Evolutionary conservation across 2,888 invertebrate species (phyloP).

Genomic region (Drosophila silvestris): DNA sequence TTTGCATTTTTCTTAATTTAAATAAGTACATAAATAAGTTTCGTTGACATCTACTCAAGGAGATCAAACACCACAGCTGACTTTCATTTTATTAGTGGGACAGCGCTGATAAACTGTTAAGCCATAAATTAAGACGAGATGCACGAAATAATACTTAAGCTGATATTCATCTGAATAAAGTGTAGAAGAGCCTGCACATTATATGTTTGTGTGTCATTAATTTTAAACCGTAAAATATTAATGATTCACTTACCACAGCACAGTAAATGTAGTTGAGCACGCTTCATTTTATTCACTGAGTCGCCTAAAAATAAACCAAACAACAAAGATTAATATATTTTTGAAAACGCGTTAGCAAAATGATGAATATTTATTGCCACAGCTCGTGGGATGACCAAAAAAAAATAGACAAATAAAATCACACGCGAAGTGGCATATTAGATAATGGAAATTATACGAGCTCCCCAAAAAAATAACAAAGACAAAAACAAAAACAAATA

Average conservation of each 20-base stretch:
- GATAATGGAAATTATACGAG: slow-evolving; percentile 66
- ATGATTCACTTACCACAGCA: slow-evolving; percentile 71
- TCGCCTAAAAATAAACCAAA: slow-evolving; percentile 69
- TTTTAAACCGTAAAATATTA: slow-evolving; percentile 1
- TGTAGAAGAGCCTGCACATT: not conserved
- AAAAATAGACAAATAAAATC: slow-evolving; percentile 26
- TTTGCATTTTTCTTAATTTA: slow-evolving; percentile 13
- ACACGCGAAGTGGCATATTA: slow-evolving; percentile 50
- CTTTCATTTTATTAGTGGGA: slow-evolving; percentile 8
- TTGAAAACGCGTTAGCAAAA: slow-evolving; percentile 51
- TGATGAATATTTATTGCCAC: slow-evolving; percentile 72
- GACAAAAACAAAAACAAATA: slow-evolving; percentile 44
- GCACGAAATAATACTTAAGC: not conserved
- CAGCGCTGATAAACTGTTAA: not conserved
- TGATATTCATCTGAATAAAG: not conserved
- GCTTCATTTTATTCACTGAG: slow-evolving; percentile 75
- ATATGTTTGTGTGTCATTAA: not conserved
- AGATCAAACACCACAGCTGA: not conserved
- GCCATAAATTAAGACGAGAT: not conserved
- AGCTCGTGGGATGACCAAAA: slow-evolving; percentile 64
- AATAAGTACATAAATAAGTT: not conserved
- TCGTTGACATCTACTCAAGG: slow-evolving; percentile 18
- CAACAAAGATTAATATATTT: slow-evolving; percentile 36
- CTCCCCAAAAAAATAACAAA: slow-evolving; percentile 26
- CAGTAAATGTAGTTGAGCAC: slow-evolving; percentile 57